Evolutionary conservation across 1,140 invertebrate species (phyloP).

Genomic region (Bombus sylvicola): DNA sequence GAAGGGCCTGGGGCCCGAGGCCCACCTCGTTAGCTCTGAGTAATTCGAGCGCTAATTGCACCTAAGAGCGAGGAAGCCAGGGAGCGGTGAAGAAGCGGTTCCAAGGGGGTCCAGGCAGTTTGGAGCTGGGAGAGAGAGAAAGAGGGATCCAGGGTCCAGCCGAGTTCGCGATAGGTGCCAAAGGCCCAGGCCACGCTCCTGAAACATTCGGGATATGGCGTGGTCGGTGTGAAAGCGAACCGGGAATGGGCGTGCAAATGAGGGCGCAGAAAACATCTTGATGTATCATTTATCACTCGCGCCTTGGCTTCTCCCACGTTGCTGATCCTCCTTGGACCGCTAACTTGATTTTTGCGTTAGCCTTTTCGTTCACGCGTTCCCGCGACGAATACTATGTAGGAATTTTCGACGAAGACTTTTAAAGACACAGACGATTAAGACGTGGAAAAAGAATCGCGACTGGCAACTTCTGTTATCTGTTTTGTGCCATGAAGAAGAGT

Average conservation of each 20-base stretch:
- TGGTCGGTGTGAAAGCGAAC: slow-evolving; percentile 67
- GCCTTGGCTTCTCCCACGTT: slow-evolving; percentile 21
- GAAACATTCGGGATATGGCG: slow-evolving; percentile 65
- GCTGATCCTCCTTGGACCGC: not conserved
- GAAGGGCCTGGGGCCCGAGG: slow-evolving; percentile 60
- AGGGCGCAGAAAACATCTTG: slow-evolving; percentile 68
- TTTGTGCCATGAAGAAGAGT: not conserved
- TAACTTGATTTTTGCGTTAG: slow-evolving; percentile 18
- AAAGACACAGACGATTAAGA: not conserved
- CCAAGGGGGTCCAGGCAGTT: slow-evolving; percentile 23
- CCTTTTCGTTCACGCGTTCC: not conserved
- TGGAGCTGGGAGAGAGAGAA: not conserved
- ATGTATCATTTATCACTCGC: slow-evolving; percentile 69
- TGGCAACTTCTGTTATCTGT: not conserved
- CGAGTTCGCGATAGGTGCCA: slow-evolving; percentile 61
- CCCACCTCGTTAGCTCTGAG: slow-evolving; percentile 80
- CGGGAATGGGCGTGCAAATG: slow-evolving; percentile 68
- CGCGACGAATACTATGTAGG: too few species aligned
- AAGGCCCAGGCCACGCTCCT: slow-evolving; percentile 51
- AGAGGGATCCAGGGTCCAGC: not conserved
- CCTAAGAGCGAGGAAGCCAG: slow-evolving; percentile 70
- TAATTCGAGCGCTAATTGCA: slow-evolving; percentile 81
- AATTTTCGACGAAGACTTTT: too few species aligned
- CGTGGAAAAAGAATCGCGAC: not conserved
- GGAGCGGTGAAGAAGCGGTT: slow-evolving; percentile 48